These are phyloP conservation scores for Scaptomyza polygonia DNA, from an alignment of 2,888 invertebrate genomes.

Conservation along the genomic window DNA sequence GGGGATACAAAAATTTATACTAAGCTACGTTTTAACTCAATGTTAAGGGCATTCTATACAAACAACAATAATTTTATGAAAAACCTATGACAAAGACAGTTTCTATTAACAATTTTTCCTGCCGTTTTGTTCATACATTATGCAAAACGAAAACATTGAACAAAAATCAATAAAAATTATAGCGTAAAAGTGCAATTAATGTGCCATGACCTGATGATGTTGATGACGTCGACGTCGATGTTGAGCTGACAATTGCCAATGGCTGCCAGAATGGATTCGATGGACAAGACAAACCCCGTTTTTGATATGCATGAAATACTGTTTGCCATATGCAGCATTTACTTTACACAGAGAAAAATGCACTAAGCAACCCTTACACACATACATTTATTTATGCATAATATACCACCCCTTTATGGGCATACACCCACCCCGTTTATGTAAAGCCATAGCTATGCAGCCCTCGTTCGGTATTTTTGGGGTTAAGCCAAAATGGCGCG, in stretches of 20 bases:
- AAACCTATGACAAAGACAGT: no score
- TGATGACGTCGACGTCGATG: conserved; percentile 16
- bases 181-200: conserved; percentile 72
- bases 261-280: conserved; percentile 42
- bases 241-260: conserved; percentile 41
- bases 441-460: conserved; percentile 24
- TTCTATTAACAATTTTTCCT: background rate
- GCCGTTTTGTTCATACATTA: conserved; percentile 24
- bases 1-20: no score
- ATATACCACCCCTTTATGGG: conserved; percentile 66
- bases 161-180: conserved; percentile 67
- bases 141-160: conserved; percentile 44
- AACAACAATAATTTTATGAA: no score
- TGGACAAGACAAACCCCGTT: conserved; percentile 13
- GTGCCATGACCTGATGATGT: conserved; percentile 57
- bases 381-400: conserved; percentile 61
- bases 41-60: no score
- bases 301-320: conserved; percentile 54
- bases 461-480: conserved; percentile 49
- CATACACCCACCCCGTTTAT: conserved; percentile 50
- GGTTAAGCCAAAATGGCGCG: conserved; percentile 77
- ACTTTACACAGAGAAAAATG: background rate
- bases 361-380: conserved; percentile 57
- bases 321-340: conserved; percentile 4
- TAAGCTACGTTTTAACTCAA: no score